These are phyloP conservation scores for Sebastes kiyomatsui DNA, from an alignment of 2,797 vertebrate species.

Conservation along the genomic window DNA sequence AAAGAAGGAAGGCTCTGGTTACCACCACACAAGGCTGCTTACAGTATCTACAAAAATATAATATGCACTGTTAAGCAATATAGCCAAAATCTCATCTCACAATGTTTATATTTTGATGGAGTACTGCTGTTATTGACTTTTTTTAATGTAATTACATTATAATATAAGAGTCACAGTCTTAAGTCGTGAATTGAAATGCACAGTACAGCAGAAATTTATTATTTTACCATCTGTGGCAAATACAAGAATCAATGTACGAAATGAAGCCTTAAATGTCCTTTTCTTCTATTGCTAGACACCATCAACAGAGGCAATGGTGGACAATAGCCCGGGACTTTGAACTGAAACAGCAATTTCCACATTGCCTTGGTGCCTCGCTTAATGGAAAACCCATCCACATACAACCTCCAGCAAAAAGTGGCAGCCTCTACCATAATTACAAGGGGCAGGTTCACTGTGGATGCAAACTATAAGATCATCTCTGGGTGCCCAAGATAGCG, in stretches of 20 bases:
- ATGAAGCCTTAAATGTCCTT: neutral
- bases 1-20: neutral
- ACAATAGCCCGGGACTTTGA: neutral
- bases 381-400: neutral
- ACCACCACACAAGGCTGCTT: neutral
- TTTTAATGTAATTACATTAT: neutral
- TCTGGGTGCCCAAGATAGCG: neutral
- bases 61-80: too few species aligned
- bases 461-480: neutral
- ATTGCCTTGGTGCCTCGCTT: neutral
- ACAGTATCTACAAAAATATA: too few species aligned
- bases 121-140: neutral
- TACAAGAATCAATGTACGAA: too few species aligned
- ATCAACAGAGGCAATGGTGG: neutral
- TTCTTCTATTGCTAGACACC: neutral
- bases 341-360: neutral
- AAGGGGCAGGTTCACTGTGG: neutral
- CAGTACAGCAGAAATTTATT: neutral
- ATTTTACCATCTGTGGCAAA: neutral
- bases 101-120: neutral
- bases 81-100: neutral
- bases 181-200: neutral
- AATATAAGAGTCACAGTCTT: neutral
- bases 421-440: neutral
- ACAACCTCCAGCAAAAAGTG: neutral